A percentile compares a stretch with the other conserved stretches of the same genome.
These are phyloP conservation scores for Sebastes taczanowskii DNA, from an alignment of 2,797 vertebrate species.

Conservation along the genomic window DNA sequence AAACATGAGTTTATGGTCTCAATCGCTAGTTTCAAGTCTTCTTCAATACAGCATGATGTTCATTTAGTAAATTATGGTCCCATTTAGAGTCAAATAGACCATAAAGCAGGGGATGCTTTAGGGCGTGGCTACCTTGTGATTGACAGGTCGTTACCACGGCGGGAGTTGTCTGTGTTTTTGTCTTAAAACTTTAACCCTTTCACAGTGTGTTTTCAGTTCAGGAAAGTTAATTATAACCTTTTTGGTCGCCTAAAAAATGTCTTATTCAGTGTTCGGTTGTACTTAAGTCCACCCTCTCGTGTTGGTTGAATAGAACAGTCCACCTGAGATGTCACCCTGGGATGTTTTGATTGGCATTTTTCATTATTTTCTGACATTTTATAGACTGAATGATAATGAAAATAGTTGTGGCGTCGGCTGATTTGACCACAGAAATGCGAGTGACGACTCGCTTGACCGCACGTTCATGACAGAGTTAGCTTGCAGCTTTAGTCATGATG, in stretches of 20 bases:
- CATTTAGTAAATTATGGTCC: neutral
- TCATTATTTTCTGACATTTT: neutral
- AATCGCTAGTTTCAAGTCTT: accelerated
- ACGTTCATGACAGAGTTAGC: no score
- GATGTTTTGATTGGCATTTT: neutral
- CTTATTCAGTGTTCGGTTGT: neutral
- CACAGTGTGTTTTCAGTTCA: neutral
- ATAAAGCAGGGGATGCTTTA: neutral
- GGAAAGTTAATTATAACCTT: neutral
- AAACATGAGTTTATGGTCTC: neutral
- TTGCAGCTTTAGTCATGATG: no score
- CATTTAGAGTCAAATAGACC: neutral
- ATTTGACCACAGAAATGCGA: no score
- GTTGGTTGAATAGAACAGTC: neutral
- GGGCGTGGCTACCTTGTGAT: neutral
- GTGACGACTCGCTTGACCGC: no score
- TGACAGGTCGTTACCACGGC: neutral
- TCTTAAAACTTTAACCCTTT: neutral
- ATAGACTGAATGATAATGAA: neutral
- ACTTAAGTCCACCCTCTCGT: neutral
- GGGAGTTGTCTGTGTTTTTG: accelerated
- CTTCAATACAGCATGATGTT: neutral
- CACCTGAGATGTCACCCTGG: neutral
- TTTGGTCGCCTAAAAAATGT: neutral
- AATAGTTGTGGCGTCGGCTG: no score